These are phyloP conservation scores for Netelia virgata DNA, from an alignment of 2,888 invertebrate genomes.

Conservation along the genomic window DNA sequence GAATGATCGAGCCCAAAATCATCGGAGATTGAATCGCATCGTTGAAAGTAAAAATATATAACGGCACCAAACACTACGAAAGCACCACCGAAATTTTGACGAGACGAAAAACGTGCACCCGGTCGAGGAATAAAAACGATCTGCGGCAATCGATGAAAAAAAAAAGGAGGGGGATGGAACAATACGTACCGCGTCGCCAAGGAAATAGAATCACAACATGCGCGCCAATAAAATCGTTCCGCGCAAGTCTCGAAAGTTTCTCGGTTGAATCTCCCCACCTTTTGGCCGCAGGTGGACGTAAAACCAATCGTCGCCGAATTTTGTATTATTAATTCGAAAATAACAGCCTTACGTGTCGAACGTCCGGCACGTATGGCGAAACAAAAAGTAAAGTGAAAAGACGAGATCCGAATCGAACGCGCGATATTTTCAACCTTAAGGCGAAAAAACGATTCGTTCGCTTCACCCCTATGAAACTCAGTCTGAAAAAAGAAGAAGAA, in stretches of 20 bases:
- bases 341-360: neutral
- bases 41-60: neutral
- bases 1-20: neutral
- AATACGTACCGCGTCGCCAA: conserved; percentile 3
- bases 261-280: neutral
- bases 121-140: neutral
- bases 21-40: neutral
- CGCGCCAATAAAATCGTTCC: neutral
- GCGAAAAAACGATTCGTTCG: neutral
- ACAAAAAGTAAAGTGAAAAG: neutral
- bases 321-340: conserved; percentile 14
- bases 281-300: no score
- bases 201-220: conserved; percentile 31
- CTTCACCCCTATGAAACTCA: neutral
- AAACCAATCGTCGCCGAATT: neutral
- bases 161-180: neutral
- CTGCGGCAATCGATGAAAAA: conserved; percentile 27
- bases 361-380: neutral
- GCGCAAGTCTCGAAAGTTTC: conserved; percentile 22
- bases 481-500: neutral
- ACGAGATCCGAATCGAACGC: neutral
- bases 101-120: conserved; percentile 1
- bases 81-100: neutral
- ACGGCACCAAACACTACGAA: neutral
- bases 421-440: neutral